Conservation (phyloP, 2,113 vertebrate genomes). For the Caranx ignobilis region DNA sequence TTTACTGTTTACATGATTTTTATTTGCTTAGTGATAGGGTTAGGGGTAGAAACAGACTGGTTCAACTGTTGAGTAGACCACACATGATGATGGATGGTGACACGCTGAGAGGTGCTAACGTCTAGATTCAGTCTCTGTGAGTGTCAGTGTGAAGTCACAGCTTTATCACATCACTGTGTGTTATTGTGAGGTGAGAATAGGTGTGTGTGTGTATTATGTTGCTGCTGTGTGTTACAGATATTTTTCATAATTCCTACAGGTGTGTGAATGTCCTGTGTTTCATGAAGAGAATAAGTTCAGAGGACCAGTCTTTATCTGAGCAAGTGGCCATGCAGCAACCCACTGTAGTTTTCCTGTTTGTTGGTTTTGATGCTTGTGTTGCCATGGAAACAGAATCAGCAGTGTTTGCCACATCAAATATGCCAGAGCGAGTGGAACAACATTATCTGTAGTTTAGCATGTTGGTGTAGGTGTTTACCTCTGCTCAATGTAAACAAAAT, state of each 20-base stretch:
- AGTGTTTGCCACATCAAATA: not conserved
- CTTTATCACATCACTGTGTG: not conserved
- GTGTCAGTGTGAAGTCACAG: not conserved
- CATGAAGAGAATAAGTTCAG: no score
- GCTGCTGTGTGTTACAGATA: not conserved
- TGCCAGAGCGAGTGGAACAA: no score
- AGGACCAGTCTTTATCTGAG: no score
- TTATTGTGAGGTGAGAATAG: slow-evolving; percentile 14
- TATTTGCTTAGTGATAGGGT: no score
- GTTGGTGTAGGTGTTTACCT: not conserved
- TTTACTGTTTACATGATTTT: no score
- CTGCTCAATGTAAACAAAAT: not conserved
- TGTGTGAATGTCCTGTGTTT: no score
- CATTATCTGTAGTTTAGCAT: not conserved
- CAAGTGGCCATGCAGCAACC: no score
- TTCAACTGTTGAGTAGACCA: not conserved
- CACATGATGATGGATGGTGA: not conserved
- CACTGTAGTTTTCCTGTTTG: not conserved
- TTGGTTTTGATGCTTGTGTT: not conserved
- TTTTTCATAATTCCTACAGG: no score
- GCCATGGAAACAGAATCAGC: slow-evolving; percentile 4
- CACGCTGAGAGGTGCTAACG: not conserved
- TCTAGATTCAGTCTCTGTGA: slow-evolving; percentile 6
- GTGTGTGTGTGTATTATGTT: not conserved
- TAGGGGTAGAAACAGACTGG: not conserved